These are phyloP conservation scores for Pocillopora damicornis DNA, from an alignment of 64 coral and sea anemone species.

Conservation along the genomic window DNA sequence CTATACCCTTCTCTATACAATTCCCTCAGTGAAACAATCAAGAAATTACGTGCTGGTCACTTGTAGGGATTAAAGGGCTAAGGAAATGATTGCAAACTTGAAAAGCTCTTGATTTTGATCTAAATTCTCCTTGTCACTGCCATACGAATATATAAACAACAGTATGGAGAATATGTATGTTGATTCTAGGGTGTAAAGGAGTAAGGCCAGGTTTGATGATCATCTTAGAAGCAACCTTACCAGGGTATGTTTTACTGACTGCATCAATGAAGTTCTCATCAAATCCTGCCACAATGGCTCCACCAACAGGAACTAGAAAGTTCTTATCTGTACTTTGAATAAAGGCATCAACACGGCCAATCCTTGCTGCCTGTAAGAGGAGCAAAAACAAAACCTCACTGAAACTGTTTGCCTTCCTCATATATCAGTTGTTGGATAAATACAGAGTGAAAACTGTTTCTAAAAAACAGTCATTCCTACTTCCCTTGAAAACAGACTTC, in stretches of 20 bases:
- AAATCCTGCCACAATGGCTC: slow-evolving; percentile 91
- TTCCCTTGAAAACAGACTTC: too few species aligned
- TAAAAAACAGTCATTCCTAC: too few species aligned
- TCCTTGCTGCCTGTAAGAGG: slow-evolving; percentile 73
- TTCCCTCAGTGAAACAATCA: too few species aligned
- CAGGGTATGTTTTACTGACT: slow-evolving; percentile 92
- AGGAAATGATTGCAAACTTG: too few species aligned
- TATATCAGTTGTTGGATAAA: neutral
- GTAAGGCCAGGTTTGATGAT: neutral
- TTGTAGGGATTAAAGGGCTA: too few species aligned
- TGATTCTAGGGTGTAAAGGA: neutral
- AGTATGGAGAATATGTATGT: neutral
- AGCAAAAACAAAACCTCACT: neutral
- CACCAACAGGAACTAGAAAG: slow-evolving; percentile 95
- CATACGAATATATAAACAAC: neutral
- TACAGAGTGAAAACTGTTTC: neutral
- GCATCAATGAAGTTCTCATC: slow-evolving; percentile 81
- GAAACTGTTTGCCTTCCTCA: neutral
- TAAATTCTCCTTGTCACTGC: too few species aligned
- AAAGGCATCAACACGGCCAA: slow-evolving; percentile 97
- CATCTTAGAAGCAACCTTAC: neutral
- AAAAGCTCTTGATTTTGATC: too few species aligned
- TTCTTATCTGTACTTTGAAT: slow-evolving; percentile 97
- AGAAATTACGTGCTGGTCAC: too few species aligned
- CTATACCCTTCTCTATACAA: too few species aligned